Percentiles rank a stretch among this genome's conserved stretches.
phyloP scores from a whole-genome alignment of 2,113 vertebrate species.

The Cyprinodon variegatus region DNA sequence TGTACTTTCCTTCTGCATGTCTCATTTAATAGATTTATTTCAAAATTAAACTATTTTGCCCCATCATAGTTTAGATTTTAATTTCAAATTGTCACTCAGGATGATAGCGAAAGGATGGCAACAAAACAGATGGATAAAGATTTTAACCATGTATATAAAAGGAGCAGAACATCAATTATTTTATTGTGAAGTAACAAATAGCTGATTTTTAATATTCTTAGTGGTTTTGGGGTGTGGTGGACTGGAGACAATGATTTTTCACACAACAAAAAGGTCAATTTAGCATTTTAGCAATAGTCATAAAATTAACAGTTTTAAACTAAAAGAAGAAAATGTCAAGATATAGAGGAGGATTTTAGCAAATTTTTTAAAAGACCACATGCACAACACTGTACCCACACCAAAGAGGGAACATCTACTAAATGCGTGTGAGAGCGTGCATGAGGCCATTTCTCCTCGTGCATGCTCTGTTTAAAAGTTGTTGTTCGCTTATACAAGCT shows the following conservation, averaged over 20 bases:
- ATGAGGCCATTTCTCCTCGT: too few relatives aligned
- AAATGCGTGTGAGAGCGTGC: too few relatives aligned
- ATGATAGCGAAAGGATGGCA: conserved; percentile 3
- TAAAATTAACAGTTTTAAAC: too few relatives aligned
- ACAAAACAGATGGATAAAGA: neutral
- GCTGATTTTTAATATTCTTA: neutral
- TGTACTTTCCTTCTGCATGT: conserved; percentile 58
- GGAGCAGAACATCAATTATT: neutral
- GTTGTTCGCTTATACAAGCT: too few relatives aligned
- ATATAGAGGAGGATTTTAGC: too few relatives aligned
- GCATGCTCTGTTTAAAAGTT: too few relatives aligned
- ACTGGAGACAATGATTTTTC: neutral
- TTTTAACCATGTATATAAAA: neutral
- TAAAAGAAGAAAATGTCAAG: neutral
- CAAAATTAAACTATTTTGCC: neutral
- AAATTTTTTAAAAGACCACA: too few relatives aligned
- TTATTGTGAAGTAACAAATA: neutral
- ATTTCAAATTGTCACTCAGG: neutral
- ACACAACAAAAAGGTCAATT: too few relatives aligned
- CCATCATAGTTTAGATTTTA: neutral
- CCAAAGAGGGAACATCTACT: too few relatives aligned
- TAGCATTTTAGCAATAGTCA: too few relatives aligned
- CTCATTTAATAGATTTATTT: conserved; percentile 50
- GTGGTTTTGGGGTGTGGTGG: neutral
- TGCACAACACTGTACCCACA: too few relatives aligned